A percentile compares a stretch with the other conserved stretches of the same genome.
Evolutionary conservation across 2,888 invertebrate genomes (phyloP).

Genomic region (Choreutis nemorana): DNA sequence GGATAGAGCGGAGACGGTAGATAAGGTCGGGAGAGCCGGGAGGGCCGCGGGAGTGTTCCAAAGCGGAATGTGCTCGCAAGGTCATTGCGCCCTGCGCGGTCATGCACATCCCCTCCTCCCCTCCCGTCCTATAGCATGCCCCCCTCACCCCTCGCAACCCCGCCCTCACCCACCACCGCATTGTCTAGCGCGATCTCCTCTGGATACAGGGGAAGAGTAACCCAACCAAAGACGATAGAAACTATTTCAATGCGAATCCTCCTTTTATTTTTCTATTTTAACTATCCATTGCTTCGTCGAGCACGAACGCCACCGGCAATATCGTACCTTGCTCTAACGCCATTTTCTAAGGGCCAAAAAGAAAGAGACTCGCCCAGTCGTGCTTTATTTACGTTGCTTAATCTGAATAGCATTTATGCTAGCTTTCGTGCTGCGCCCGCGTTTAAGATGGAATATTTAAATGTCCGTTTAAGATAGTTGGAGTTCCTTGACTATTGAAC

Average conservation of each 20-base stretch:
- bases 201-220: conserved; percentile 56
- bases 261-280: conserved; percentile 41
- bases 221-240: conserved; percentile 45
- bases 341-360: conserved; percentile 39
- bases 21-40: conserved; percentile 22
- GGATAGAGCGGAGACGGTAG: conserved; percentile 13
- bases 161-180: conserved; percentile 38
- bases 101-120: conserved; percentile 49
- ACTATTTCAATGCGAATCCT: conserved; percentile 52
- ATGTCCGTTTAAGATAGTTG: too few relatives aligned
- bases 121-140: conserved; percentile 14
- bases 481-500: too few relatives aligned
- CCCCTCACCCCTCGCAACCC: conserved; percentile 12
- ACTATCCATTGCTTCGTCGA: conserved; percentile 18
- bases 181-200: conserved; percentile 57
- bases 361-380: conserved; percentile 32
- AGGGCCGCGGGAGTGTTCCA: conserved; percentile 45
- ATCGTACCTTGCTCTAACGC: conserved; percentile 44
- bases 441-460: too few relatives aligned
- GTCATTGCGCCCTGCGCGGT: conserved; percentile 67
- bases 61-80: conserved; percentile 61
- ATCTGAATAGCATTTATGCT: conserved; percentile 36
- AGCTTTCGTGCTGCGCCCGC: conserved; percentile 11
- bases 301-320: conserved; percentile 46
- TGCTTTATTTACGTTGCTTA: conserved; percentile 45